Percentiles rank a stretch among this genome's conserved stretches.
phyloP scores from a whole-genome alignment of 2,888 invertebrate genomes.

The Hypselothyrea guttata region DNA sequence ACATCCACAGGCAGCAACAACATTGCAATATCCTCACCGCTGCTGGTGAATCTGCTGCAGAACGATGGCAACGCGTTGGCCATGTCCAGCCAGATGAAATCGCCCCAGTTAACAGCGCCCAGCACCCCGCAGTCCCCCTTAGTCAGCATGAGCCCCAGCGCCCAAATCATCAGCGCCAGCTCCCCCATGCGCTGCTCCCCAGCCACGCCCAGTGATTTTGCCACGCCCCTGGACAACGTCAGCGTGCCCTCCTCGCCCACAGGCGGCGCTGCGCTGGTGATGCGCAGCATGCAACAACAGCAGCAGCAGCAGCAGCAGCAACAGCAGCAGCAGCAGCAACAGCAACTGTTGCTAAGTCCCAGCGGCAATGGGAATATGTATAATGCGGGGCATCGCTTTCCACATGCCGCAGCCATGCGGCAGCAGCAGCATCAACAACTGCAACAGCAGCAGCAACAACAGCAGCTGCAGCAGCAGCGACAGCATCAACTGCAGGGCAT shows the following conservation, averaged over 20 bases:
- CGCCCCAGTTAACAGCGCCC: conserved; percentile 61
- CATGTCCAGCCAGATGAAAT: conserved; percentile 72
- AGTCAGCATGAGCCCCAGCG: conserved; percentile 60
- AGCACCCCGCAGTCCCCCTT: conserved; percentile 63
- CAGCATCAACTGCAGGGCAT: conserved; percentile 68
- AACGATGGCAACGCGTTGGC: conserved; percentile 88
- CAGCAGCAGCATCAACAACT: conserved; percentile 70
- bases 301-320: conserved; percentile 62
- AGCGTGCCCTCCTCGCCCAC: conserved; percentile 77
- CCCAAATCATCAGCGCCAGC: conserved; percentile 63
- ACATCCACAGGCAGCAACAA: conserved; percentile 79
- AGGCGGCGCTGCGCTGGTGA: conserved; percentile 47
- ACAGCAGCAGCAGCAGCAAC: conserved; percentile 44
- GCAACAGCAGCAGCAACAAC: conserved; percentile 69
- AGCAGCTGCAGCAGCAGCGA: conserved; percentile 56
- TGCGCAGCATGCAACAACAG: conserved; percentile 65
- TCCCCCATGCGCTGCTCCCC: conserved; percentile 76
- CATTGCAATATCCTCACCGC: conserved; percentile 92
- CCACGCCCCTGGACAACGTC: conserved; percentile 41
- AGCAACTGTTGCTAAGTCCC: conserved; percentile 72
- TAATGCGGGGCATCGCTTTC: conserved; percentile 65
- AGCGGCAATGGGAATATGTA: conserved; percentile 66
- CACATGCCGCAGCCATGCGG: conserved; percentile 64
- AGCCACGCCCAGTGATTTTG: conserved; percentile 68
- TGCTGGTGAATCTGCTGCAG: conserved; percentile 95